Base-by-base conservation (phyloP, 2,797 vertebrate species). In the Staurois parvus region DNA sequence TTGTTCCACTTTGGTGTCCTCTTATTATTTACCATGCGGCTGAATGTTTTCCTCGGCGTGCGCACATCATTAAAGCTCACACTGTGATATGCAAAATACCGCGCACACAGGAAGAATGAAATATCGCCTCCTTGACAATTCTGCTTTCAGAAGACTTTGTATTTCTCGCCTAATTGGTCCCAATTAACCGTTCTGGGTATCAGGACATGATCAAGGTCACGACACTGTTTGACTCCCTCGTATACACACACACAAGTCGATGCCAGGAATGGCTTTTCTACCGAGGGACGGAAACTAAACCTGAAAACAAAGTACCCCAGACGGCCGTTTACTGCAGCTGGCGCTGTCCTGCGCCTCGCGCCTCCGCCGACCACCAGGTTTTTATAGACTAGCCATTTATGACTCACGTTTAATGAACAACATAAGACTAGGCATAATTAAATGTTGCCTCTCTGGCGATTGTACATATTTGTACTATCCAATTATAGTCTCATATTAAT, bases 1-100 rank as follows among this genome's bases (percentile, higher is more conserved):
- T 76, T 74, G 79, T 85, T 75, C 64, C 79, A 76, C 70, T 74
- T 66, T 28, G 48, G 76, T 79, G 83, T 84, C 69, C 24, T 72
- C 45, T 81, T 81, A 70, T 70, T 81, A 85, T 85, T 81, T 85
- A 76, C 64, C 40, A 10, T 4, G 45, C 34, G 52, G 21, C 84
- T 69, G 72, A 45, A 56, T 80, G 67, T 84, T 74, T 70, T 75
- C 59, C 83, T 37, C 28, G 56, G 64, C 72, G 70, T 48, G 19
- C 21, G 59, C 59, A 67, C 78, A 62, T 78, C 75, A 78, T 85
- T 85, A 80, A 28, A 26, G 69, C 28, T 56, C 76, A 30, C 29
- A 37, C 70, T 85, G 76, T 52, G 59, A 73, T 48, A 85, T 85
- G 76, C 26, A 79, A 79, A 79, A 48, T 30, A 32, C 37, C 19